Evolutionary conservation across 2,888 invertebrate species (phyloP), one percentile per base, ranked within the genome.

Genomic region (Dinocampus coccinellae): DNA sequence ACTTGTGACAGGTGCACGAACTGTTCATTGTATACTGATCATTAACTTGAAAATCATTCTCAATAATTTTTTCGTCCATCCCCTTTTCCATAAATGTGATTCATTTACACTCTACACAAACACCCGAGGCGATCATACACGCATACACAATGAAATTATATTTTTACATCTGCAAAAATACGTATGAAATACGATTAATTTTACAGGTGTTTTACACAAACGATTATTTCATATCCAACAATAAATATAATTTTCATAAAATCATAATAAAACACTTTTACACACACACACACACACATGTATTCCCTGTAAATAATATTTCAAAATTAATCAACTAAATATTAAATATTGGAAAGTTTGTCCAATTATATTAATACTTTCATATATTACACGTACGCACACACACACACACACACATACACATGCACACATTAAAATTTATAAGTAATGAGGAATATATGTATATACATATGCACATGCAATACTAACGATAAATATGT

Each of bases 1-100:
- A 83, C 84, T 85, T 81, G 73, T 79, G 81, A 82, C 83, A 84
- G 85, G 81, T 84, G 84, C 78, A 78, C 78, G 80, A 79, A 80
- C 80, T 80, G 80, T 33, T 10, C 52, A 36, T 57, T 20, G 24
- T 57, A 58, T 79, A 78, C 68, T 75, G 80, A 83, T 82, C 80
- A 80, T 82, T 82, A 82, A 81, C 78, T 77, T 80, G n/a, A 16
- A 78, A 81, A 82, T 82, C 82, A 81, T 80, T 81, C 77, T 81
- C 80, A 81, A 77, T 76, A 78, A 58, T 70, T 52, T 4, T 26
- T 22, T 34, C 47, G 65, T 33, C 20, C 29, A 6, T 33, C 20
- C 29, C 11, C 36, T 47, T 47, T 47, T 47, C 47, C 16, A 16
- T 58, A 58, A 29, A 29, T 33, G n/a, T n/a, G 7, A n/a, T 29